Conservation (phyloP, 2,888 invertebrate species). For the Melanchra persicariae region DNA sequence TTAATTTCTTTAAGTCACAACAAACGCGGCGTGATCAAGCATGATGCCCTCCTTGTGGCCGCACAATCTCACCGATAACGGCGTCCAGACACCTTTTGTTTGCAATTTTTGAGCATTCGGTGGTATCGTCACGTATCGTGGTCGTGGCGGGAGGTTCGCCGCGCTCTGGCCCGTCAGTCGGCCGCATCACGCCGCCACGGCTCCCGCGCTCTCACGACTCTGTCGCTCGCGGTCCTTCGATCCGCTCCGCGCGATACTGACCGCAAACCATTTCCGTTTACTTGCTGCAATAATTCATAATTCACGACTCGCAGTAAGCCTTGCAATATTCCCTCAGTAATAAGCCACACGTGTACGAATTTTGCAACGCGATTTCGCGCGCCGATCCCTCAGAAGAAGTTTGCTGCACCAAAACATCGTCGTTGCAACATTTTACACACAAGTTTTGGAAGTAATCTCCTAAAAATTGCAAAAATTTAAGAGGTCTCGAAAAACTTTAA, state of each 20-base stretch:
- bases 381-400: slow-evolving; percentile 75
- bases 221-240: slow-evolving; percentile 64
- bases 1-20: slow-evolving; percentile 36
- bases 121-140: slow-evolving; percentile 71
- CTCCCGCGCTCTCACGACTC: slow-evolving; percentile 71
- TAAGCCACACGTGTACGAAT: slow-evolving; percentile 76
- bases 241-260: slow-evolving; percentile 59
- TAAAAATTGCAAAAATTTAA: slow-evolving; percentile 60
- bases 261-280: slow-evolving; percentile 70
- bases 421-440: slow-evolving; percentile 76
- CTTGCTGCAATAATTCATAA: slow-evolving; percentile 72
- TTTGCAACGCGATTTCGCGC: slow-evolving; percentile 80
- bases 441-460: slow-evolving; percentile 70
- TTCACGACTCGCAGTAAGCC: slow-evolving; percentile 72
- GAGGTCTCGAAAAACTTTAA: slow-evolving; percentile 28
- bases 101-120: slow-evolving; percentile 74
- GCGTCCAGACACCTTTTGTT: slow-evolving; percentile 73
- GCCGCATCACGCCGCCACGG: slow-evolving; percentile 72
- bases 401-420: slow-evolving; percentile 75
- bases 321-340: slow-evolving; percentile 74
- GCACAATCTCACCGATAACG: slow-evolving; percentile 69
- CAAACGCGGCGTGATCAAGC: slow-evolving; percentile 39
- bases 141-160: slow-evolving; percentile 65
- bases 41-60: slow-evolving; percentile 60
- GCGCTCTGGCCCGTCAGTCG: slow-evolving; percentile 71